Evolutionary conservation across 2,797 vertebrate species (phyloP).

Genomic region (Graptemys geographica): DNA sequence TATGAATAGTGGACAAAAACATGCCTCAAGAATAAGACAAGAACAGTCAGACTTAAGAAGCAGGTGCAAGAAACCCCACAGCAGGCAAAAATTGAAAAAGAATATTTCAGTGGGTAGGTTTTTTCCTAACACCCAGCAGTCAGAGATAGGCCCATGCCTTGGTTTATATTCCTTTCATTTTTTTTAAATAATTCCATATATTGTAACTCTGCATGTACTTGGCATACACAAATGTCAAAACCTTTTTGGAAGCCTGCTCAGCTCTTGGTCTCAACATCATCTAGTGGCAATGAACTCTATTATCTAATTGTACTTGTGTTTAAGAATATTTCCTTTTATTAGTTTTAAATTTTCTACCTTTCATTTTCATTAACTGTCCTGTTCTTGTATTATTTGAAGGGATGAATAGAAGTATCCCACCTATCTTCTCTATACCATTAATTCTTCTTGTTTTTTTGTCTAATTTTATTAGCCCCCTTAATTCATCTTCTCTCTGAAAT

Average conservation of each 20-base stretch:
- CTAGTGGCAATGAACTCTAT: background rate
- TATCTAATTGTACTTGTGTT: background rate
- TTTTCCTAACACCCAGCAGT: background rate
- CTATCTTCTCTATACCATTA: background rate
- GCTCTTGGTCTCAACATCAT: background rate
- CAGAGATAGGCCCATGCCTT: background rate
- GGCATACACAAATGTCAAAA: background rate
- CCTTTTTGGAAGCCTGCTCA: background rate
- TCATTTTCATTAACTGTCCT: background rate
- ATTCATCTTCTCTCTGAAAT: background rate
- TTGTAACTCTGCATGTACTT: background rate
- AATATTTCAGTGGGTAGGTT: no score
- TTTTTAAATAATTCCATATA: background rate
- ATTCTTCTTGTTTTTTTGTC: background rate
- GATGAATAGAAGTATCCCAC: background rate
- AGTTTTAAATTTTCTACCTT: background rate
- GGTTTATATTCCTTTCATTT: background rate
- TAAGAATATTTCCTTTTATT: background rate
- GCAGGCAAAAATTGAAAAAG: background rate
- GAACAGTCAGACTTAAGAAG: background rate
- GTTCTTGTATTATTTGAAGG: background rate
- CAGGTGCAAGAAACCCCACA: background rate
- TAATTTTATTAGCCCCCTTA: background rate
- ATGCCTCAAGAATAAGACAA: background rate
- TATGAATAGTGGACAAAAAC: background rate